Evolutionary conservation across 2,888 invertebrate genomes (phyloP).

Genomic region (Tiliacea aurago): DNA sequence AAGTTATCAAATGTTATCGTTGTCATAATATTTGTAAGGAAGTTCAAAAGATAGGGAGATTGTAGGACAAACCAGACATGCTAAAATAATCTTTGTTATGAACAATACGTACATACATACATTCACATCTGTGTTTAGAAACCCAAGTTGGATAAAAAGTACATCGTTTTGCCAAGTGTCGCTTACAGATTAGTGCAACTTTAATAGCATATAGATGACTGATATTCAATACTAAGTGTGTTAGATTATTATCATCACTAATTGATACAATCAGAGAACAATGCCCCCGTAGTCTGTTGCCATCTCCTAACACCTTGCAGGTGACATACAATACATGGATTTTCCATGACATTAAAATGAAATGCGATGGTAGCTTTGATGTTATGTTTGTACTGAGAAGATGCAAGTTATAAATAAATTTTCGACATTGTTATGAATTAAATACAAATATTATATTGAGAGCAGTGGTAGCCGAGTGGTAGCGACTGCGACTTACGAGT

Average conservation of each 20-base stretch:
- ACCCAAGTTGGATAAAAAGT: no score
- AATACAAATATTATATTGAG: background rate
- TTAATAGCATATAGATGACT: background rate
- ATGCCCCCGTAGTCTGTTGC: background rate
- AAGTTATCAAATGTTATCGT: slow-evolving; percentile 5
- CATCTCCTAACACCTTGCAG: background rate
- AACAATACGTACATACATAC: background rate
- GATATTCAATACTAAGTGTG: background rate
- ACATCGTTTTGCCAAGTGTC: no score
- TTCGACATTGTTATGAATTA: background rate
- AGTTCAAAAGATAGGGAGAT: slow-evolving; percentile 1
- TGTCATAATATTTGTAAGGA: background rate
- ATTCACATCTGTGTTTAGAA: no score
- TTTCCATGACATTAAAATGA: background rate
- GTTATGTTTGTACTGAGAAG: background rate
- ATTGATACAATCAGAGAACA: background rate
- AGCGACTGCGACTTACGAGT: no score
- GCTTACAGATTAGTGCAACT: background rate
- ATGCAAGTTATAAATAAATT: background rate
- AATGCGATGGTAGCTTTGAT: background rate
- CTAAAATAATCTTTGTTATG: slow-evolving; percentile 1
- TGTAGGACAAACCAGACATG: background rate
- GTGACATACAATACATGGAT: background rate
- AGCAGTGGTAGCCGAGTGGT: no score
- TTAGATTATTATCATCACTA: no score